Base-by-base conservation (phyloP, 2,797 vertebrate species). In the Neosalanx taihuensis region DNA sequence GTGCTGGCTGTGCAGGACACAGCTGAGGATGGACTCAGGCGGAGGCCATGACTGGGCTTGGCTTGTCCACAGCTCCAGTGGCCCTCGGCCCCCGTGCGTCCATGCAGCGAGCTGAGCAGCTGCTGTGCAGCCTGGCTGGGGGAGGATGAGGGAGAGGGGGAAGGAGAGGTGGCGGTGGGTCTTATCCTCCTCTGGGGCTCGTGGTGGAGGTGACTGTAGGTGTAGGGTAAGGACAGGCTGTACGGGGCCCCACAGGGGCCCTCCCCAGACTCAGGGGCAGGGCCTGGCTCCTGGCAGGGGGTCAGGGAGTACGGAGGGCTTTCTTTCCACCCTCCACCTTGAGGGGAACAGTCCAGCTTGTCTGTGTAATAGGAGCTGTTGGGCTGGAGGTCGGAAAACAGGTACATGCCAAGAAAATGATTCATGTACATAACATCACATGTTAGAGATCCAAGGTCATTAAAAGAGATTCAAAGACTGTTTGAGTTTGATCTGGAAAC, bases 1-100 rank as follows among this genome's bases (percentile, higher is more conserved):
- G 77, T 81, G 37, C 9, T 65, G 64, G 65, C 65, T 53, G 65
- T 62, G 79, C 29, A 37, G 49, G 33, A n/a, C 76, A 70, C 1
- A 78, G 91, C 71, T 15, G 93, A 64, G 85, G 87, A 56, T 81
- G 83, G 59, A 84, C 76, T 85, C 73, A 89, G 59, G 71, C 75
- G 0, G 89, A 85, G 64, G 49, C 69, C 15, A 67, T 72, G 69
- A 30, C 33, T 31, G 72, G n/a, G 81, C 87, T 92, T 94, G 69
- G 93, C 70, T 84, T 85, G 92, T 79, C 90, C 73, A 0, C 88
- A 93, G 76, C 91, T 94, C 94, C 95, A 95, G 62, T 93, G 92
- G 76, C 90, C 93, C 35, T 94, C 93, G 17, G 80, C 17, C 2
- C 83, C 79, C 0, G 91, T 84, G 66, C 87, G 83, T 62, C 87